Percentiles rank a stretch among this genome's conserved stretches.
Evolutionary conservation across 2,888 invertebrate species (phyloP).

Genomic region (Tipula confusa): DNA sequence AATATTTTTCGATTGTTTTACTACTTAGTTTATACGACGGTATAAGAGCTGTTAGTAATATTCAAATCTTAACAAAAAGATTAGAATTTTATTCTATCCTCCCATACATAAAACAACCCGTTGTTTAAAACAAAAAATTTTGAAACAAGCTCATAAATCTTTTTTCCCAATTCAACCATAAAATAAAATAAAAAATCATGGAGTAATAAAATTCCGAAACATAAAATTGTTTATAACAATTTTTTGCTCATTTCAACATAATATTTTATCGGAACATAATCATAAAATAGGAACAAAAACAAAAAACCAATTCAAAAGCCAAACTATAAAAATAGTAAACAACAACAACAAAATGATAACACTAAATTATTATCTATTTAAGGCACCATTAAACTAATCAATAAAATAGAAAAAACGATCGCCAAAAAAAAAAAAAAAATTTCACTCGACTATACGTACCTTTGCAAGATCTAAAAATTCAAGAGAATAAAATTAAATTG

Average conservation of each 20-base stretch:
- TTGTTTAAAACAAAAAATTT: neutral
- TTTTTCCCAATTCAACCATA: neutral
- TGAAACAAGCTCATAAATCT: neutral
- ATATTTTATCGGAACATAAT: neutral
- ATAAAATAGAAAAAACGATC: neutral
- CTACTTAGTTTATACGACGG: too few species aligned
- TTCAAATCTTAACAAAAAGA: too few species aligned
- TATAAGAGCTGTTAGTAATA: too few species aligned
- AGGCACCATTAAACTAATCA: neutral
- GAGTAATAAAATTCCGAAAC: neutral
- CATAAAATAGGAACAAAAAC: too few species aligned
- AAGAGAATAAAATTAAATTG: too few species aligned
- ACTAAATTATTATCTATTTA: conserved; percentile 1
- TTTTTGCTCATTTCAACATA: too few species aligned
- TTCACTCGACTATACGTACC: too few species aligned
- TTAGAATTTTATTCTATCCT: too few species aligned
- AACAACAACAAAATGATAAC: neutral
- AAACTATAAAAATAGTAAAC: neutral
- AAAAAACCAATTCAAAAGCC: neutral
- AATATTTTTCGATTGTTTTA: too few species aligned
- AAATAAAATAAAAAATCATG: neutral
- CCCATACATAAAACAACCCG: neutral
- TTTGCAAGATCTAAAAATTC: too few species aligned
- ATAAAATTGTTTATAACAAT: neutral
- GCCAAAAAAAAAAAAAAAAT: neutral